A percentile compares a stretch with the other conserved stretches of the same genome.
Conservation (phyloP, 2,888 invertebrate species). For the Tenthredo amoena region DNA sequence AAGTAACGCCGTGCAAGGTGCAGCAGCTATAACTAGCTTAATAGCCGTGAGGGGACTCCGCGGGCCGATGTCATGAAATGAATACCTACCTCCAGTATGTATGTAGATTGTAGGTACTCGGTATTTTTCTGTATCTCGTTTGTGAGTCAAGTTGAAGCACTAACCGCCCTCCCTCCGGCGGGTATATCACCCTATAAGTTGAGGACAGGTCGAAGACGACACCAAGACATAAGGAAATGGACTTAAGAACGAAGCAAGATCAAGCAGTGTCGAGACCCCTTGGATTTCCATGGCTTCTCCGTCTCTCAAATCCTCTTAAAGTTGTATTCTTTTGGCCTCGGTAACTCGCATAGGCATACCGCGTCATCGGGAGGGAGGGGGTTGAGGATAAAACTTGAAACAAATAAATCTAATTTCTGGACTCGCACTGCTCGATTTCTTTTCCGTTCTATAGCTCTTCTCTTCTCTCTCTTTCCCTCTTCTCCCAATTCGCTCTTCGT, state of each 20-base stretch:
- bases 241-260: conserved; percentile 66
- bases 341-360: conserved; percentile 58
- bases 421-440: conserved; percentile 22
- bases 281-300: conserved; percentile 77
- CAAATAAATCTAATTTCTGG: conserved; percentile 73
- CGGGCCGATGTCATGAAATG: conserved; percentile 20
- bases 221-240: conserved; percentile 58
- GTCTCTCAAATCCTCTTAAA: conserved; percentile 77
- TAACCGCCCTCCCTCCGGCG: conserved; percentile 54
- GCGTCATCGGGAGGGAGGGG: conserved; percentile 59
- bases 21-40: background rate
- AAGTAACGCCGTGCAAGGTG: background rate
- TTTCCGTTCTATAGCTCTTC: conserved; percentile 6
- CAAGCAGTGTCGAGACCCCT: conserved; percentile 76
- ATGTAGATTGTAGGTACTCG: too few species aligned
- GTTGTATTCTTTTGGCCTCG: conserved; percentile 78
- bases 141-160: conserved; percentile 54
- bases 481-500: too few species aligned
- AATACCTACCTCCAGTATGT: conserved; percentile 52
- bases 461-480: background rate
- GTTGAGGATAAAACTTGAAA: conserved; percentile 63
- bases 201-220: conserved; percentile 50
- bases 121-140: conserved; percentile 52
- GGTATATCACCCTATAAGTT: conserved; percentile 49
- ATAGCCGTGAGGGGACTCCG: background rate